These are phyloP conservation scores for Otus sunia DNA, from an alignment of 2,113 vertebrate genomes.

Conservation along the genomic window DNA sequence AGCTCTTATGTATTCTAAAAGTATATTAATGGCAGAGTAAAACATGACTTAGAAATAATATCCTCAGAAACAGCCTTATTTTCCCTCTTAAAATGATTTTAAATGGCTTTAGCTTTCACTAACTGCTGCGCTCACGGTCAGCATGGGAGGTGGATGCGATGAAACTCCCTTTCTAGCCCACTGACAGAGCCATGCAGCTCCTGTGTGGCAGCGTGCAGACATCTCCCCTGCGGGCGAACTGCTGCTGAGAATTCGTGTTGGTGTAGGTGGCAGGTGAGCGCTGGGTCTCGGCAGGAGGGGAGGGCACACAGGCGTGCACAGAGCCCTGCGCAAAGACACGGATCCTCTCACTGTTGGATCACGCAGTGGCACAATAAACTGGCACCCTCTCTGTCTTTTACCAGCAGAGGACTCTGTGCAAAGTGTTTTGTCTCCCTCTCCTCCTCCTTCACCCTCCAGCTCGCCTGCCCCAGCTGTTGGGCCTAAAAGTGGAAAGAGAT, in stretches of 20 bases:
- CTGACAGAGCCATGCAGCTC: accelerated
- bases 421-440: not conserved
- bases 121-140: accelerated
- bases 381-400: not conserved
- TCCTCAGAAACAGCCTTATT: conserved; percentile 27
- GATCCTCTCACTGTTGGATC: not conserved
- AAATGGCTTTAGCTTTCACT: not conserved
- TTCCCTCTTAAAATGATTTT: not conserved
- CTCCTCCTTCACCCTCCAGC: not conserved
- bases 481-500: not conserved
- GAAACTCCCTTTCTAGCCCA: not conserved
- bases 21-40: conserved; percentile 64
- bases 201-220: not conserved
- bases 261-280: not conserved
- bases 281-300: not conserved
- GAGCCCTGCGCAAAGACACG: accelerated
- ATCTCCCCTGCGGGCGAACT: not conserved
- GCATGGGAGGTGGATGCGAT: not conserved
- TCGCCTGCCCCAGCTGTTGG: not conserved
- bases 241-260: not conserved
- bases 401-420: not conserved
- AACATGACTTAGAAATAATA: conserved; percentile 40
- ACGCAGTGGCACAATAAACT: not conserved
- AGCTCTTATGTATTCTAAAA: conserved; percentile 62
- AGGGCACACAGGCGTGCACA: not conserved